Evolutionary conservation across 2,888 invertebrate species (phyloP), one percentile per base, ranked within the genome.

Genomic region (Charanyca ferruginea): DNA sequence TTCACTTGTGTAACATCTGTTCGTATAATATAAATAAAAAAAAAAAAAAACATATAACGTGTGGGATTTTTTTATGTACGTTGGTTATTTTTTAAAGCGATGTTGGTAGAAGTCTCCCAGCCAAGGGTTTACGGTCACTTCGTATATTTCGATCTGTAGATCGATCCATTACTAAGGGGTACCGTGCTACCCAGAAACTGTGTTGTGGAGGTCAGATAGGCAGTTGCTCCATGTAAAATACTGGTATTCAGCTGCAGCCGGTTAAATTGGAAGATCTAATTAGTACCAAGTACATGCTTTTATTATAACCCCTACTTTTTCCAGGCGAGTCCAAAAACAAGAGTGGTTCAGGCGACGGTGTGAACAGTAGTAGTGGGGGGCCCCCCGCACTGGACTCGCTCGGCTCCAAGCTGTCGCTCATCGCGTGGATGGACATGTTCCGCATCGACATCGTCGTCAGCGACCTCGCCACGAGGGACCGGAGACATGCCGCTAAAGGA

Each of bases 381-480:
- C 55, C 83, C 0, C 83, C 89, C 7, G 89, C 88, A 0, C 95
- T 99, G 87, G 98, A 98, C 90, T 98, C 98, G 69, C 97, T 98
- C 86, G 99, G 98, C 47, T 98, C 98, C 32, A 98, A 98, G 92
- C 95, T 98, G 76, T 98, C 98, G 5, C 95, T 98, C 53, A 97
- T 98, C 74, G 98, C 98, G 7, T 97, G 97, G 85, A 97, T 99
- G 94, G 98, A 99, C 84, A 97, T 97, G 7, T 97, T 99, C 95
- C 97, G 98, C 77, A 98, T 99, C 67, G 98, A 99, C 91, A 99
- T 99, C 90, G 98, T 99, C 6, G 99, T 99, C 78, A 98, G 99
- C 83, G 99, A 99, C 89, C 96, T 97, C 85, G 97, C 97, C 1
- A 69, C 95, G 6, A 54, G 96, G n/a, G 96, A 96, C 70, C 78